These are phyloP conservation scores for Callipepla squamata DNA, from an alignment of 2,113 vertebrate genomes.

Conservation along the genomic window DNA sequence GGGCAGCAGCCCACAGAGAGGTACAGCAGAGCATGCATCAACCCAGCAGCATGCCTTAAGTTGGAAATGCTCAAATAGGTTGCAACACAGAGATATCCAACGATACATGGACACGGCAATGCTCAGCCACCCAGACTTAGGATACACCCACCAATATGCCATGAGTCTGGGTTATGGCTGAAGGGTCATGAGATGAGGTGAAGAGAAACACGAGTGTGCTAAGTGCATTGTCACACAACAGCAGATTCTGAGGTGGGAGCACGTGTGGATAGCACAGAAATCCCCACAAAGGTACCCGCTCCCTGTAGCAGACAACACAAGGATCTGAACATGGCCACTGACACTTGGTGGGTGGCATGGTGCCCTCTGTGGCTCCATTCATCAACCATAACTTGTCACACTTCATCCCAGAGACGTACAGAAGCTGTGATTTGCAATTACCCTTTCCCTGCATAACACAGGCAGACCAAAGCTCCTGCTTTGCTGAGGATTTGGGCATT, in stretches of 20 bases:
- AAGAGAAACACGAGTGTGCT: rapidly evolving
- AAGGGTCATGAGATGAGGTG: rapidly evolving
- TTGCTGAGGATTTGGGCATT: neutral
- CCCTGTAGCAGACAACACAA: neutral
- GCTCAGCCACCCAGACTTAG: neutral
- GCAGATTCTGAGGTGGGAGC: neutral
- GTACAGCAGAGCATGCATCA: neutral
- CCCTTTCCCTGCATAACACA: neutral
- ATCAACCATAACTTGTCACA: constrained; percentile 41
- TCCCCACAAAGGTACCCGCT: neutral
- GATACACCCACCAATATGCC: rapidly evolving
- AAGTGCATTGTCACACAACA: neutral
- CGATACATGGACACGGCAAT: rapidly evolving
- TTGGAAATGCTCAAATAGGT: neutral
- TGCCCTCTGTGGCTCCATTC: neutral
- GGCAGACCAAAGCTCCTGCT: neutral
- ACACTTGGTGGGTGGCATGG: neutral
- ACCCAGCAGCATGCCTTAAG: neutral
- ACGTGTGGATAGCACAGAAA: rapidly evolving
- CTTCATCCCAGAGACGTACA: neutral
- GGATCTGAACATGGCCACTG: neutral
- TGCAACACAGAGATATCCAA: neutral
- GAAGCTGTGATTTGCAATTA: neutral
- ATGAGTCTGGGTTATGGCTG: rapidly evolving
- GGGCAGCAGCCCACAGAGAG: neutral